Base-by-base conservation (phyloP, 2,797 vertebrate species). In the Gymnothorax reevesii region DNA sequence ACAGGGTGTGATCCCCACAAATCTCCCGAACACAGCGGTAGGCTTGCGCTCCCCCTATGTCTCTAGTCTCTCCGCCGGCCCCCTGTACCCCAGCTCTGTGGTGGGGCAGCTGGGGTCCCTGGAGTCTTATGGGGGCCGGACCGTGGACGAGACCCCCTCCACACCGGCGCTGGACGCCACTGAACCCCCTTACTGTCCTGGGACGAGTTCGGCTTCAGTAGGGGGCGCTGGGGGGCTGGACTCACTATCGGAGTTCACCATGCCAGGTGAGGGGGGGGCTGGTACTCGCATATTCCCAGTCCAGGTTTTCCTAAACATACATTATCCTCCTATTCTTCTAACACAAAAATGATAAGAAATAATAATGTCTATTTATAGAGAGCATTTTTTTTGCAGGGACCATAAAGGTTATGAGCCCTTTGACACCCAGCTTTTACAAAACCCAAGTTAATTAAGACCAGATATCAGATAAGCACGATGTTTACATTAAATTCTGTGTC, bases 1-100 rank as follows among this genome's bases (percentile, higher is more conserved):
- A 88, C 96, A 99, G 95, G 95, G 97, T 93, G 94, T 97, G 93
- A 97, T 99, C 92, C 97, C 98, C 27, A 95, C 97, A 87, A 97
- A 96, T 89, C 94, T 98, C 85, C 97, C 98, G 86, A 97, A 97
- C 55, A 98, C 98, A 33, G 95, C 98, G 25, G 97, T 98, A 25
- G 97, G 96, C 88, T 92, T 99, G 87, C 91, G 95, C 92, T 96
- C 92, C 91, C 96, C 69, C 73, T 99, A 95, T 96, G 95, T 97
- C 0, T 69, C 97, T n/a, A 95, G 92, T 90, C 96, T 98, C 77
- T 96, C 97, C 0, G 93, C 97, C 64, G 93, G 97, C 64, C 95
- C 98, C 7, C 96, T 96, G 0, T 91, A 97, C 0, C 95, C 99
- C 1, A 96, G 89, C 90, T 95, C 97, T 0, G 91, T 95, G 1